Evolutionary conservation across 92 coral and sea anemone genomes (phyloP).

Genomic region (Phenganax subtilis): DNA sequence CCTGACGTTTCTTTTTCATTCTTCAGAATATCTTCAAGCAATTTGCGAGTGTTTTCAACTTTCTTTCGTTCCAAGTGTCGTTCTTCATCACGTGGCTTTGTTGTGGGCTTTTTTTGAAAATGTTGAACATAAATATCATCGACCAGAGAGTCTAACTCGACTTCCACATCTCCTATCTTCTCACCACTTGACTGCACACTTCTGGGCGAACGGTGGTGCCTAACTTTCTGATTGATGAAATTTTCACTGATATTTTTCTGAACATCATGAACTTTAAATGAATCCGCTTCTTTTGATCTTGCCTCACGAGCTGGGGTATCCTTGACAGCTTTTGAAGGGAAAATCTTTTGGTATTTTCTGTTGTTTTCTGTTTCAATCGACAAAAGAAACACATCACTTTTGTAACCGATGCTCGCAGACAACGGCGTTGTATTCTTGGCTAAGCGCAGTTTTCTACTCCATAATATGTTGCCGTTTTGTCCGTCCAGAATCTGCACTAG

Average conservation of each 20-base stretch:
- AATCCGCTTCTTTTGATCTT: background rate
- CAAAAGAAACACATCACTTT: constrained; percentile 21
- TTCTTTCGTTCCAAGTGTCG: background rate
- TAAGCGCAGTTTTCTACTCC: constrained; percentile 25
- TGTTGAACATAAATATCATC: constrained; percentile 14
- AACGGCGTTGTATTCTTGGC: constrained; percentile 25
- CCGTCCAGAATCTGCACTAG: constrained; percentile 33
- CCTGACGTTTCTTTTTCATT: background rate
- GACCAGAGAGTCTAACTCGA: constrained; percentile 32
- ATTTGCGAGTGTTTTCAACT: constrained; percentile 7
- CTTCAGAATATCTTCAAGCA: constrained; percentile 8
- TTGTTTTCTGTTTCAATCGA: constrained; percentile 31
- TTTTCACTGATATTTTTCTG: background rate
- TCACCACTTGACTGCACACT: constrained; percentile 6
- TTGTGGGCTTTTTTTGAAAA: background rate
- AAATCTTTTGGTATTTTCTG: background rate
- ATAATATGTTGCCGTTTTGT: constrained; percentile 28
- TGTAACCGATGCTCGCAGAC: constrained; percentile 21
- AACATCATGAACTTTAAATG: background rate
- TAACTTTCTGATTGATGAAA: background rate
- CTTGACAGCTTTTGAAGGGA: constrained; percentile 8
- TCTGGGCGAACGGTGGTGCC: background rate
- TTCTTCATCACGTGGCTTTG: background rate
- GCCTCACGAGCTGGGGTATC: background rate
- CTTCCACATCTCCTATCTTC: constrained; percentile 5